These are phyloP conservation scores for Ooceraea biroi DNA, from an alignment of 1,140 invertebrate genomes.

Conservation along the genomic window DNA sequence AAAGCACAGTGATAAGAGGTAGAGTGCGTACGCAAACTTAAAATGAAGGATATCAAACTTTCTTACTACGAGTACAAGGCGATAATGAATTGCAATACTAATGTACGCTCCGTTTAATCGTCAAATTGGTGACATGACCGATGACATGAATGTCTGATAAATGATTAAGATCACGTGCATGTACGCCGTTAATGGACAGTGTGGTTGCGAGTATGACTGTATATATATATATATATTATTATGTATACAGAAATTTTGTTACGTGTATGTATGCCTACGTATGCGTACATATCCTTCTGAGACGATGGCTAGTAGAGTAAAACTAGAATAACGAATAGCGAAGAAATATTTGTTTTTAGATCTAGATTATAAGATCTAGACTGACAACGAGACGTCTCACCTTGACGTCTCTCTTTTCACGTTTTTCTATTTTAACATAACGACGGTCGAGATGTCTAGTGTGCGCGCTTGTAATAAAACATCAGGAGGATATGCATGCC, in stretches of 20 bases:
- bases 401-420: not conserved
- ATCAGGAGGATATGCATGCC: slow-evolving; percentile 29
- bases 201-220: slow-evolving; percentile 7
- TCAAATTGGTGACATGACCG: slow-evolving; percentile 23
- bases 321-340: not conserved
- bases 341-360: not conserved
- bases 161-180: slow-evolving; percentile 24
- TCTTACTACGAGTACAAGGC: slow-evolving; percentile 64
- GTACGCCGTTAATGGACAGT: slow-evolving; percentile 19
- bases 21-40: slow-evolving; percentile 11
- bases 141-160: slow-evolving; percentile 18
- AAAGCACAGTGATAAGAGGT: slow-evolving; percentile 54
- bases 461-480: not conserved
- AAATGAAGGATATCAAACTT: slow-evolving; percentile 36
- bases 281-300: slow-evolving; percentile 37
- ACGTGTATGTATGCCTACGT: slow-evolving; percentile 54
- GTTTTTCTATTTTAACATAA: not conserved
- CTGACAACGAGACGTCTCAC: not conserved
- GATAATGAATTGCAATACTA: slow-evolving; percentile 71
- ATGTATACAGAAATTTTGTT: slow-evolving; percentile 54
- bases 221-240: slow-evolving; percentile 28
- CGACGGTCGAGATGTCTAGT: not conserved
- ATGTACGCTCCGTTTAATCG: slow-evolving; percentile 57
- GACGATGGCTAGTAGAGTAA: not conserved
- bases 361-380: not conserved